Percentiles rank a stretch among this genome's conserved stretches.
These are phyloP conservation scores for Polyploca ridens DNA, from an alignment of 2,888 invertebrate genomes.

Conservation along the genomic window DNA sequence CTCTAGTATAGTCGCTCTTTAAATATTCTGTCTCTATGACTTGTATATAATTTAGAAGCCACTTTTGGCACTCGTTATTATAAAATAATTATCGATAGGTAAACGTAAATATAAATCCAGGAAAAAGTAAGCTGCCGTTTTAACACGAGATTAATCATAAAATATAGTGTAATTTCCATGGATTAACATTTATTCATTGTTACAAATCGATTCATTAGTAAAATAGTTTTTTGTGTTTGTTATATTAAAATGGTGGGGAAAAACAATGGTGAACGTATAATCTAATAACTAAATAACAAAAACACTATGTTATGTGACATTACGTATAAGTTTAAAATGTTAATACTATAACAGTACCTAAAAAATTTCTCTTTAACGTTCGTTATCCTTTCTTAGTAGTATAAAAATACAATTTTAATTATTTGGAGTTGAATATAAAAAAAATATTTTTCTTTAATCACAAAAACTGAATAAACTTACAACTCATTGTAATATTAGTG, in stretches of 20 bases:
- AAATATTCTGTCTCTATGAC: too few species aligned
- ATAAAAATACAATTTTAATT: background rate
- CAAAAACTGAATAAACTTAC: background rate
- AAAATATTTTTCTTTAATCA: too few species aligned
- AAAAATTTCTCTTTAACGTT: slow-evolving; percentile 5
- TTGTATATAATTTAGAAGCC: slow-evolving; percentile 50
- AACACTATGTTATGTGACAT: slow-evolving; percentile 23
- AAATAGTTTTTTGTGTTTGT: background rate
- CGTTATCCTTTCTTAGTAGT: background rate
- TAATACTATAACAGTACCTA: slow-evolving; percentile 23
- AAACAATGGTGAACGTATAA: slow-evolving; percentile 42
- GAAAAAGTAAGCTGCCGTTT: background rate
- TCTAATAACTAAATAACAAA: slow-evolving; percentile 54
- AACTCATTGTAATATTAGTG: too few species aligned
- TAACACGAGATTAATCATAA: background rate
- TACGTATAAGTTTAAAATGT: slow-evolving; percentile 13
- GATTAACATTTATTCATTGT: too few species aligned
- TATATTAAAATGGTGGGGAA: slow-evolving; percentile 47
- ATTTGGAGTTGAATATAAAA: background rate
- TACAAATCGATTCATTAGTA: background rate
- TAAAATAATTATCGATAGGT: slow-evolving; percentile 21
- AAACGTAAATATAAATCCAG: slow-evolving; percentile 5
- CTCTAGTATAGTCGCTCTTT: too few species aligned
- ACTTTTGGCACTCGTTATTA: slow-evolving; percentile 66
- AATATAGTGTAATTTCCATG: slow-evolving; percentile 5